Conservation (phyloP, 2,113 vertebrate species). For the Panthera tigris region DNA sequence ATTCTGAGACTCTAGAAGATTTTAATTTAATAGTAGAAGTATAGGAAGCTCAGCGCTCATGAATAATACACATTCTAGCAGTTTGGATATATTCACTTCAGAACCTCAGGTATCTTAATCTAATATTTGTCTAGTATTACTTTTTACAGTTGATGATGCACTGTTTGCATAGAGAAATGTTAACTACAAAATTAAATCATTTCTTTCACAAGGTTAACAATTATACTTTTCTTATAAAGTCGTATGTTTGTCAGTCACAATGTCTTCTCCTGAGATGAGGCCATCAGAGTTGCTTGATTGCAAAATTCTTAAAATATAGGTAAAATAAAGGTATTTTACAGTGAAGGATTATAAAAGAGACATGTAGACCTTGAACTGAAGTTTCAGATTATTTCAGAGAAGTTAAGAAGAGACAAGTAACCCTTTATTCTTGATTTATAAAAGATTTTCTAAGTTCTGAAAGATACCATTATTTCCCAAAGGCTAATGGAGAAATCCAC, state of each 20-base stretch:
- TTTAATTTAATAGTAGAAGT: not conserved
- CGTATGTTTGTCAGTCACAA: not conserved
- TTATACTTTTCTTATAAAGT: conserved; percentile 18
- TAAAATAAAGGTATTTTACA: conserved; percentile 24
- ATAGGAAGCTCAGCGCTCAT: not conserved
- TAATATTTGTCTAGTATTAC: not conserved
- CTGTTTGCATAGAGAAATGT: conserved; percentile 31
- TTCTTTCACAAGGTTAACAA: conserved; percentile 26
- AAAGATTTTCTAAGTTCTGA: conserved; percentile 25
- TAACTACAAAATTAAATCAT: conserved; percentile 24
- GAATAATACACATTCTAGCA: conserved; percentile 1
- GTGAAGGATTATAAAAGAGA: not conserved
- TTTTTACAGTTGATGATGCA: conserved; percentile 2
- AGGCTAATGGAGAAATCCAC: not conserved
- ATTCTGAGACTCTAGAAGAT: not conserved
- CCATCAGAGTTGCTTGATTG: not conserved
- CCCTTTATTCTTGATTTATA: conserved; percentile 1
- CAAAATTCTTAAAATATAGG: not conserved
- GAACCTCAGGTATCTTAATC: not conserved
- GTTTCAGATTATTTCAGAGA: conserved; percentile 20
- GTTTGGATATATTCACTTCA: not conserved
- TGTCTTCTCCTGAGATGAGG: conserved; percentile 16
- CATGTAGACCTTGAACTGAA: conserved; percentile 11
- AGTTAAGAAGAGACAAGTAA: not conserved
- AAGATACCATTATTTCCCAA: not conserved